Evolutionary conservation across 2,113 vertebrate species (phyloP), one percentile per base, ranked within the genome.

Genomic region (Corythornis vintsioides): DNA sequence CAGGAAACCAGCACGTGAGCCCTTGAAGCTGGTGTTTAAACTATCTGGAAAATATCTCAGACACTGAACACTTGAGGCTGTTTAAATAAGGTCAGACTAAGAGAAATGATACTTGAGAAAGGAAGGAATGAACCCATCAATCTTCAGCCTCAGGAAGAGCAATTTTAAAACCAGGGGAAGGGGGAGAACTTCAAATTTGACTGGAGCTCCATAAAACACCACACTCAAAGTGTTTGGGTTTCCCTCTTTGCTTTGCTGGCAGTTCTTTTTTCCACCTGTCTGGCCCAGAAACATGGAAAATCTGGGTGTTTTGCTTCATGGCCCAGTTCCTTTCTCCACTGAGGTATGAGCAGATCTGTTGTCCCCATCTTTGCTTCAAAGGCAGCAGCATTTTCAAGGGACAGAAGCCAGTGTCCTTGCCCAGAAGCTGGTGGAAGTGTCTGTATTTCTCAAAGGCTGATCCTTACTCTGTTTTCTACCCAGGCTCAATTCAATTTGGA

Each of bases 1-100:
- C 59, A 90, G 80, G 56, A 86, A 96, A 76, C 22, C 33, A 47
- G 60, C 79, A 35, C 65, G 60, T 10, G 85, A 77, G 35, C 38
- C 60, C 71, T 26, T 56, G 64, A 63, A 77, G 25, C 2, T 70
- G 61, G 4, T 80, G 60, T 66, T 91, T 73, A 31, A 91, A 69
- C 35, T 35, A 25, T 14, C 71, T 94, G 94, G 90, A 89, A 92
- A 77, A 89, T 28, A 74, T 76, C 72, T 79, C 57, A 85, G 85
- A 6, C 20, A 4, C 85, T 29, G 77, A 95, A 88, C 57, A 56
- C 72, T 94, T 64, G 33, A 72, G 89, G 33, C 55, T 79, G 33
- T 74, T 60, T 66, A 67, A 88, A 63, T 69, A 85, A 74, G 57
- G 48, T 65, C 63, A 84, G 21, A 65, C 57, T 45, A 79, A 92